Evolutionary conservation across 2,113 vertebrate species (phyloP).

Genomic region (Gymnogyps californianus): DNA sequence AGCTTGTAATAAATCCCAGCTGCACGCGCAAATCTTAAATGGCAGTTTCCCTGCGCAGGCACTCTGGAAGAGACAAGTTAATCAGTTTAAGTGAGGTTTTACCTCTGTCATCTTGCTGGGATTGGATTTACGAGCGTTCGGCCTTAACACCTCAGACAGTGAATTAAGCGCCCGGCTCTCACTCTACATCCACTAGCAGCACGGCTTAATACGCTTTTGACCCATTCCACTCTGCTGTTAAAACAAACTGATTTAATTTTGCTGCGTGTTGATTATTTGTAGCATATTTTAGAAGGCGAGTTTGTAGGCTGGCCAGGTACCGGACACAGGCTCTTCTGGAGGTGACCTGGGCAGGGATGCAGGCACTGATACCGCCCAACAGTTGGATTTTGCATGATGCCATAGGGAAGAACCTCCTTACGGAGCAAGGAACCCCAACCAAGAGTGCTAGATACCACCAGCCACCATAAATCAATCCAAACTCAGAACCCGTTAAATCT

Average conservation of each 20-base stretch:
- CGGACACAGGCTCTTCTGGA: not conserved
- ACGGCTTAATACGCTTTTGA: not conserved
- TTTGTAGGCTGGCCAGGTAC: not conserved
- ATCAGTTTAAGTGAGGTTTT: slow-evolving; percentile 41
- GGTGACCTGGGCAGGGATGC: not conserved
- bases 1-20: not conserved
- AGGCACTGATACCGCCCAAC: accelerated
- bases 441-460: not conserved
- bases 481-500: not conserved
- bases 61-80: not conserved
- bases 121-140: not conserved
- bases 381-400: accelerated
- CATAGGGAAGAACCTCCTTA: not conserved
- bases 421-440: not conserved
- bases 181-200: not conserved
- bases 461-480: not conserved
- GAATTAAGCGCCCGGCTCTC: not conserved
- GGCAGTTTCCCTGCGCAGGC: not conserved
- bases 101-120: not conserved
- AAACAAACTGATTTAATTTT: not conserved
- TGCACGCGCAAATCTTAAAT: not conserved
- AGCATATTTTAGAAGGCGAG: not conserved
- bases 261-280: not conserved
- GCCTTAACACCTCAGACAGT: not conserved
- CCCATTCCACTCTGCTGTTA: not conserved